Evolutionary conservation across 2,797 vertebrate species (phyloP), one percentile per base, ranked within the genome.

Genomic region (Acomys russatus): DNA sequence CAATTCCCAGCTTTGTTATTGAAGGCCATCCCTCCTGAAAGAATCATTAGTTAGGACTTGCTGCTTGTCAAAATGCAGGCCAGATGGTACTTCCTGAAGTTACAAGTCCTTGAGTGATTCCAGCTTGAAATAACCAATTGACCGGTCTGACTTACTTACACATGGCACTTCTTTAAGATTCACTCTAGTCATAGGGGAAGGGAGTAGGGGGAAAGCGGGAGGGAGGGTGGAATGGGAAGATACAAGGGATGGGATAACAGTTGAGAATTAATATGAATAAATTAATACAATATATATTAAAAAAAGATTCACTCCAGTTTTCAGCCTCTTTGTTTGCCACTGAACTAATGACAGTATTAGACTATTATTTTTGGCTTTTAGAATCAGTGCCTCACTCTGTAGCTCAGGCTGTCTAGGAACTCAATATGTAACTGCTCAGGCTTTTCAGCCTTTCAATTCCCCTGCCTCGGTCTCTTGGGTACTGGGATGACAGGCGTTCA

Each of bases 241-340:
- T 4, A 44, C 44, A 44, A 44, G 4, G 44, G 44, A 44, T 44
- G 44, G 44, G 44, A 44, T 44, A 44, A 44, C 44, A 44, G 44
- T 44, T 44, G 44, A 44, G 44, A 44, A 44, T 44, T 44, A 44
- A 44, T 44, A 44, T 44, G 44, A 44, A 44, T 44, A 44, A 44
- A 44, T 44, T 44, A 44, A 44, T 44, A 44, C 44, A 44, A 44
- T 44, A 44, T 44, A 44, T 44, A 44, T 44, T 44, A 44, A 44
- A 44, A 44, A 44, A 38, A 71, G 12, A 93, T 61, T 59, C 92
- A 63, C 28, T 35, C 56, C 85, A 68, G 38, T 91, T 88, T 94
- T 77, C 74, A 85, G 93, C 35, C 11, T 28, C 20, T 86, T 6
- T 73, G 76, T 54, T 61, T 95, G 38, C 30, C 76, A 35, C 18